Evolutionary conservation across 2,113 vertebrate species (phyloP).

Genomic region (Naja naja): DNA sequence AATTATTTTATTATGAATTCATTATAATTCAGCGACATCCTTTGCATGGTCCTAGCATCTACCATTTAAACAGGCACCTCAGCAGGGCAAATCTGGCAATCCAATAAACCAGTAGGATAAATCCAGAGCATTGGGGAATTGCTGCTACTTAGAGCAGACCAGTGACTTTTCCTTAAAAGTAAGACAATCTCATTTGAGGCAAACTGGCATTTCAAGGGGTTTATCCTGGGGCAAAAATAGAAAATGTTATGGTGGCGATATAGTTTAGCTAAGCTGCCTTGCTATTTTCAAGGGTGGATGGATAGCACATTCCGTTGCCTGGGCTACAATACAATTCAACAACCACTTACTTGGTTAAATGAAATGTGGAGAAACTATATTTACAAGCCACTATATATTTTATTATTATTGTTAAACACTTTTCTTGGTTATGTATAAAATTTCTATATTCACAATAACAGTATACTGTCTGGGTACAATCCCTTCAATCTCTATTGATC

Average conservation of each 20-base stretch:
- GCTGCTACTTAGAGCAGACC: too few relatives aligned
- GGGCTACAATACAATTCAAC: background rate
- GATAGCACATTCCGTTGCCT: background rate
- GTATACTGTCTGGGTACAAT: too few relatives aligned
- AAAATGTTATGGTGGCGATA: background rate
- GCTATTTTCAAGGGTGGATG: background rate
- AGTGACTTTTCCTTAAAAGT: background rate
- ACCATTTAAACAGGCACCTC: background rate
- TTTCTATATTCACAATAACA: too few relatives aligned
- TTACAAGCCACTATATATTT: too few relatives aligned
- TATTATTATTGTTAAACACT: too few relatives aligned
- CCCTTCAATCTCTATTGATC: too few relatives aligned
- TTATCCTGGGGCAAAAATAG: background rate
- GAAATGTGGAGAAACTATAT: background rate
- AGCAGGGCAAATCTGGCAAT: background rate
- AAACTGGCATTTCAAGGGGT: background rate
- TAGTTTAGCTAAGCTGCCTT: background rate
- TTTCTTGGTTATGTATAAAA: too few relatives aligned
- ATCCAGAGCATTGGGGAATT: background rate
- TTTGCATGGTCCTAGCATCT: background rate
- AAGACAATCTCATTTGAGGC: background rate
- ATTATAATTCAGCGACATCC: background rate
- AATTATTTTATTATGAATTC: slow-evolving; percentile 40
- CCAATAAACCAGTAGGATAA: background rate
- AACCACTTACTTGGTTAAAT: background rate